These are phyloP conservation scores for Minunthozetes semirufus DNA, from an alignment of 2,888 invertebrate species.

Conservation along the genomic window DNA sequence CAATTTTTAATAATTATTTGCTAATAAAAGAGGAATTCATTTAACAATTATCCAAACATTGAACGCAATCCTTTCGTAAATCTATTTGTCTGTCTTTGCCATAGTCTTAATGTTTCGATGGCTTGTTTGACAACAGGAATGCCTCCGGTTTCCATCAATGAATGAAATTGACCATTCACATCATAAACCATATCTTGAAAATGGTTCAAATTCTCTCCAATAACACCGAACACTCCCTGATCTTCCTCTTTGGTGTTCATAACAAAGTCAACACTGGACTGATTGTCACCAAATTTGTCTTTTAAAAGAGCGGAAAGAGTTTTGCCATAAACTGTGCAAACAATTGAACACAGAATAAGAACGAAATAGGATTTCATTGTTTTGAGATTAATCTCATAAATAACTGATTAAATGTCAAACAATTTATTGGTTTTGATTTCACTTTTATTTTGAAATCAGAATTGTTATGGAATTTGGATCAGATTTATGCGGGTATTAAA, in stretches of 20 bases:
- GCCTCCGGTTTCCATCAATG: constrained; percentile 15
- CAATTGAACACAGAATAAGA: neutral
- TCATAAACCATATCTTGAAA: constrained; percentile 17
- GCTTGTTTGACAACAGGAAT: constrained; percentile 5
- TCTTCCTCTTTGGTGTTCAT: neutral
- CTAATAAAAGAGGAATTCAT: neutral
- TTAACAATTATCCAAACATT: constrained; percentile 2
- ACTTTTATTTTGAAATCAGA: too few relatives aligned
- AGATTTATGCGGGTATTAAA: neutral
- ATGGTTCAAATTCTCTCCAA: neutral
- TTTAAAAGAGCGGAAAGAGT: neutral
- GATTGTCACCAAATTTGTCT: neutral
- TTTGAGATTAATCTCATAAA: neutral
- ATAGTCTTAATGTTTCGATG: constrained; percentile 11
- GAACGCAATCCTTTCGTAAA: neutral
- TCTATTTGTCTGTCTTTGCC: constrained; percentile 18
- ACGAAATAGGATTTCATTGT: neutral
- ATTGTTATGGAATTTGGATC: neutral
- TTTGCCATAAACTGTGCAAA: neutral
- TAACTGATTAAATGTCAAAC: too few relatives aligned
- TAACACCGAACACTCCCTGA: neutral
- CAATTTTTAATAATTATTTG: too few relatives aligned
- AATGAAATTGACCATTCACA: constrained; percentile 2
- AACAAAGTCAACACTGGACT: neutral
- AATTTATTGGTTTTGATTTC: too few relatives aligned